Percentiles rank a stretch among this genome's conserved stretches.
These are phyloP conservation scores for Cryptotis parvus DNA, from an alignment of 2,113 vertebrate species.

Conservation along the genomic window DNA sequence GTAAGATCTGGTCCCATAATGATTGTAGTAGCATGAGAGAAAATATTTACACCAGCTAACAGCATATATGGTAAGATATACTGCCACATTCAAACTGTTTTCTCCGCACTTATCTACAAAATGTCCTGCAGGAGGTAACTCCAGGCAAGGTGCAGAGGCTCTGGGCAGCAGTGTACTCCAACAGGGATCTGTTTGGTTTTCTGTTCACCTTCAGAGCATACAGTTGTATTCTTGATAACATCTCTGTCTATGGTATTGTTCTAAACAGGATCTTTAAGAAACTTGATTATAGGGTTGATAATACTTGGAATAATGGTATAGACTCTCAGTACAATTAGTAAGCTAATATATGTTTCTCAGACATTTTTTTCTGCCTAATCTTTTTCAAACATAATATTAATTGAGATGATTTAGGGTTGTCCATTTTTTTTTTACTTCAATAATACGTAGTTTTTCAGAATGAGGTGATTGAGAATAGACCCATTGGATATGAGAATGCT, in stretches of 20 bases:
- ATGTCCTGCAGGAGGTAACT: too few species aligned
- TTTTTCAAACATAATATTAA: conserved; percentile 14
- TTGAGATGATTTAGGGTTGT: background rate
- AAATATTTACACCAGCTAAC: too few species aligned
- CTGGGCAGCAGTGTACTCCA: too few species aligned
- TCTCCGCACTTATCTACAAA: too few species aligned
- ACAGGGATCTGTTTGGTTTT: background rate
- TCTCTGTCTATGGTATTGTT: too few species aligned
- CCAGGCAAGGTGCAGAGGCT: too few species aligned
- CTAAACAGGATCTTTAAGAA: background rate
- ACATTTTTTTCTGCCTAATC: background rate
- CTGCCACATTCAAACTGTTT: too few species aligned
- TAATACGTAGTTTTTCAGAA: conserved; percentile 25
- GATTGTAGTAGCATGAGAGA: too few species aligned
- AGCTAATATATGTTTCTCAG: background rate
- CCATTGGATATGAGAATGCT: background rate
- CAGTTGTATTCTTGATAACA: background rate
- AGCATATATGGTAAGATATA: too few species aligned
- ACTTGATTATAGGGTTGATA: background rate
- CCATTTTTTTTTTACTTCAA: background rate
- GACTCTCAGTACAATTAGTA: background rate
- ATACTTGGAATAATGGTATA: background rate
- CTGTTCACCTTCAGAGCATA: background rate
- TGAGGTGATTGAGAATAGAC: background rate
- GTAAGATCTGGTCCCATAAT: too few species aligned